Conservation (phyloP, 2,113 vertebrate genomes). For the Tamias sibiricus region DNA sequence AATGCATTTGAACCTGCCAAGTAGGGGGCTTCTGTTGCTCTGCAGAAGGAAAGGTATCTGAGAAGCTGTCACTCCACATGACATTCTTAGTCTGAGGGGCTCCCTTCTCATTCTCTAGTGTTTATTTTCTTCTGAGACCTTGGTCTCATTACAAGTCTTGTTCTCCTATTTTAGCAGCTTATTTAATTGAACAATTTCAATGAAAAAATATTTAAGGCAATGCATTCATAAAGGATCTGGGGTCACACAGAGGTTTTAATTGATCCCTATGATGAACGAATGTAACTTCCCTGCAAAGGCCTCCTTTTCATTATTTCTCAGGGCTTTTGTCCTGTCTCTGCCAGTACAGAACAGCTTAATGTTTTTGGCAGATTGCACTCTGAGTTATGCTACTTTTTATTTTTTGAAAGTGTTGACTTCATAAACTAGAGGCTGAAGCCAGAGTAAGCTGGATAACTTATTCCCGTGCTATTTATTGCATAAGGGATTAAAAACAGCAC, state of each 20-base stretch:
- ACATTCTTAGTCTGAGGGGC: neutral
- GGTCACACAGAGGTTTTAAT: slow-evolving; percentile 62
- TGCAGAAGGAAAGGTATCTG: neutral
- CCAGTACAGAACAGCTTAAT: slow-evolving; percentile 19
- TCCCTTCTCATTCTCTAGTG: neutral
- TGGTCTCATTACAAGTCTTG: slow-evolving; percentile 40
- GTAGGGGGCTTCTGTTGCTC: neutral
- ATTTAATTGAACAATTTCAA: slow-evolving; percentile 62
- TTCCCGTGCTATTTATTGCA: slow-evolving; percentile 57
- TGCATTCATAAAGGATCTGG: slow-evolving; percentile 44
- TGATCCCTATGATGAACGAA: slow-evolving; percentile 48
- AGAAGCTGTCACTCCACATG: neutral
- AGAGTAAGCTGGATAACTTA: slow-evolving; percentile 53
- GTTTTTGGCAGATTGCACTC: slow-evolving; percentile 35
- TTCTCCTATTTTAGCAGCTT: neutral
- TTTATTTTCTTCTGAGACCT: slow-evolving; percentile 50
- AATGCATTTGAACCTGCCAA: neutral
- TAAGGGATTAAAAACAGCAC: slow-evolving; percentile 50
- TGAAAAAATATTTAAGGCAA: slow-evolving; percentile 51
- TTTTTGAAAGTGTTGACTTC: slow-evolving; percentile 61
- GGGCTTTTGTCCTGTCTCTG: neutral
- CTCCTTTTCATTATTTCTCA: slow-evolving; percentile 57
- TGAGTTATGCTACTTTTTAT: slow-evolving; percentile 60
- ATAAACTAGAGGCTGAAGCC: slow-evolving; percentile 53
- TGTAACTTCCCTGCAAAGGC: neutral